These are phyloP conservation scores for Pelecanus crispus DNA, from an alignment of 2,113 vertebrate genomes.

Conservation along the genomic window DNA sequence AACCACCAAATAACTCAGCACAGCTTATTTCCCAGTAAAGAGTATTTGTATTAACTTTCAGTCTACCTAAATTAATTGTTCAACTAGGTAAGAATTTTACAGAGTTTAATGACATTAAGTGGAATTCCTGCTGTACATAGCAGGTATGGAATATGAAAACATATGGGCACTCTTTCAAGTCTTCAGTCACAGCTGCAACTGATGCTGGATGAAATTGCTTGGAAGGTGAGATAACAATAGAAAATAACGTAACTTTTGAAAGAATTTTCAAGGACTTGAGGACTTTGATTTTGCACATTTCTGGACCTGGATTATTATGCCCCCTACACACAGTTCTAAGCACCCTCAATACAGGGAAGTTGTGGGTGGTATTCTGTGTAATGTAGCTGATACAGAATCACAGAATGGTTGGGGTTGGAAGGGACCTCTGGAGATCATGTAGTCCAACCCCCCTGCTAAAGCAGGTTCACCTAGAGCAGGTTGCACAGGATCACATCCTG, in stretches of 20 bases:
- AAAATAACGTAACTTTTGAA: neutral
- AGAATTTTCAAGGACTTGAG: neutral
- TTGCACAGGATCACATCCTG: too few relatives aligned
- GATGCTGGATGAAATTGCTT: neutral
- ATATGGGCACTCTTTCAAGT: neutral
- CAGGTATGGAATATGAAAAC: neutral
- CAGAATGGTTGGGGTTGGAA: too few relatives aligned
- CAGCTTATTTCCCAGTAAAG: neutral
- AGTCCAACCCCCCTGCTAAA: too few relatives aligned
- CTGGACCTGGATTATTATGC: neutral
- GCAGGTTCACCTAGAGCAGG: too few relatives aligned
- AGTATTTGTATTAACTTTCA: neutral
- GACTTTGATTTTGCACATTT: neutral
- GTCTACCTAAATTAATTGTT: slow-evolving; percentile 1
- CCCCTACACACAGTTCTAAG: neutral
- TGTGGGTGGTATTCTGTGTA: neutral
- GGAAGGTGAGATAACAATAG: neutral
- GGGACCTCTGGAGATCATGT: too few relatives aligned
- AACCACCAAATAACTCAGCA: neutral
- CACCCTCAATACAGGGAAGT: neutral
- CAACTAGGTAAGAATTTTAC: neutral
- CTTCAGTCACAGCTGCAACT: neutral
- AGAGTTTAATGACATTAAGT: neutral
- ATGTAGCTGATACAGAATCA: neutral
- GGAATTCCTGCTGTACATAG: neutral